Base-by-base conservation (phyloP, 2,888 invertebrate species). In the Lasioglossum marginatum region DNA sequence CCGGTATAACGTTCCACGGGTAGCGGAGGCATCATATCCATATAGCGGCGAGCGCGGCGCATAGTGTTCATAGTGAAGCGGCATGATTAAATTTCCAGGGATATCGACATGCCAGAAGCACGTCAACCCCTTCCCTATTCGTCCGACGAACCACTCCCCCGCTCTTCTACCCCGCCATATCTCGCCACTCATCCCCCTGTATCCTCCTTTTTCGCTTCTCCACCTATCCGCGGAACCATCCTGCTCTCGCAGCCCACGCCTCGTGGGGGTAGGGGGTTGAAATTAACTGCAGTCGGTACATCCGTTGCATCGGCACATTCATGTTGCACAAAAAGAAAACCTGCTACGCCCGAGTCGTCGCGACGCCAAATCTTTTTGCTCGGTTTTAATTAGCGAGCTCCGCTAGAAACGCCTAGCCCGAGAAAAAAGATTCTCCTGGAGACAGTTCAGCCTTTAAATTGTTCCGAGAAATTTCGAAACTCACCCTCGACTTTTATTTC, bases 21-120 rank as follows among this genome's bases (percentile, higher is more conserved):
- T 81, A 78, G 83, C 90, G 60, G 4, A 87, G 86, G 86, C 83
- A 82, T 86, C 86, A 48, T 52, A 91, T 91, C 85, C 81, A 86
- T 91, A 84, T 79, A 89, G 82, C 86, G 81, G 77, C 87, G 86
- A 87, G 91, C 79, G 83, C 52, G 52, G 87, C 72, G 88, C 86
- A 83, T 85, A 89, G 85, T 87, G 88, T 90, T 91, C 91, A 85
- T 91, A 92, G 92, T 90, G 88, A 87, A 88, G 91, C 88, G 90
- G 89, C 90, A 92, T 92, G 93, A 93, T 94, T 94, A 93, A 92
- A 93, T 94, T 93, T 93, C 91, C 91, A 91, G 87, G 89, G 90
- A 92, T 94, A 94, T 94, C 92, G 94, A 94, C 93, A 92, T 93
- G 90, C 90, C 91, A 88, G 90, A 84, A 92, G 91, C 91, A 88